Evolutionary conservation across 2,888 invertebrate species (phyloP).

Genomic region (Corythucha ciliata): DNA sequence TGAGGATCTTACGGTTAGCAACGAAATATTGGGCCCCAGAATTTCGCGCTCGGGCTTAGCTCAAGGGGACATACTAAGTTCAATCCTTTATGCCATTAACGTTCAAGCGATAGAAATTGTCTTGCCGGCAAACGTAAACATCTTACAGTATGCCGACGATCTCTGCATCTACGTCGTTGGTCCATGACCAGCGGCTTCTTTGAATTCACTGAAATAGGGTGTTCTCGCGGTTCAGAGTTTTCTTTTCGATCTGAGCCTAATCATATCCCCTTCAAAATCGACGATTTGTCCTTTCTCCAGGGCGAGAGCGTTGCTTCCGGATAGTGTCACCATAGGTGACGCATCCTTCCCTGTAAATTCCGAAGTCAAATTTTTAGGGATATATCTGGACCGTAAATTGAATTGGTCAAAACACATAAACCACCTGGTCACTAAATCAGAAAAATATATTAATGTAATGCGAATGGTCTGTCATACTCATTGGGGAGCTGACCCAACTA

Average conservation of each 20-base stretch:
- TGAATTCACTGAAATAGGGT: background rate
- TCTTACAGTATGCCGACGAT: constrained; percentile 24
- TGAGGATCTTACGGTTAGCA: constrained; percentile 2
- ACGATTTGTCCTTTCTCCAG: constrained; percentile 10
- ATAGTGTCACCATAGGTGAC: no score
- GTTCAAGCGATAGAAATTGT: background rate
- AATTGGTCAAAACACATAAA: constrained; percentile 3
- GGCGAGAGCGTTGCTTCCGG: no score
- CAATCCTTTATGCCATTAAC: constrained; percentile 18
- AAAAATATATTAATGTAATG: constrained; percentile 1
- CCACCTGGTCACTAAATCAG: background rate
- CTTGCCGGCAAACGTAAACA: background rate
- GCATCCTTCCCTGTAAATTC: background rate
- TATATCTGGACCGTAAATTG: background rate
- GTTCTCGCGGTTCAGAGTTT: background rate
- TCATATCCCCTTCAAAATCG: background rate
- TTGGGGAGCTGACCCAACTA: constrained; percentile 11
- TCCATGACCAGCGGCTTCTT: background rate
- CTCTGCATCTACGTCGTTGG: constrained; percentile 16
- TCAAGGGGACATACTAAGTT: constrained; percentile 14
- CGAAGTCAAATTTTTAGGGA: constrained; percentile 7
- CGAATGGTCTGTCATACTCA: background rate
- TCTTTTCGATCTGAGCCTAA: background rate
- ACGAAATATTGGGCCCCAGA: constrained; percentile 4
- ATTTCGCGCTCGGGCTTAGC: constrained; percentile 1